Evolutionary conservation across 1,140 invertebrate species (phyloP), one percentile per base, ranked within the genome.

Genomic region (Drosophila melanica): DNA sequence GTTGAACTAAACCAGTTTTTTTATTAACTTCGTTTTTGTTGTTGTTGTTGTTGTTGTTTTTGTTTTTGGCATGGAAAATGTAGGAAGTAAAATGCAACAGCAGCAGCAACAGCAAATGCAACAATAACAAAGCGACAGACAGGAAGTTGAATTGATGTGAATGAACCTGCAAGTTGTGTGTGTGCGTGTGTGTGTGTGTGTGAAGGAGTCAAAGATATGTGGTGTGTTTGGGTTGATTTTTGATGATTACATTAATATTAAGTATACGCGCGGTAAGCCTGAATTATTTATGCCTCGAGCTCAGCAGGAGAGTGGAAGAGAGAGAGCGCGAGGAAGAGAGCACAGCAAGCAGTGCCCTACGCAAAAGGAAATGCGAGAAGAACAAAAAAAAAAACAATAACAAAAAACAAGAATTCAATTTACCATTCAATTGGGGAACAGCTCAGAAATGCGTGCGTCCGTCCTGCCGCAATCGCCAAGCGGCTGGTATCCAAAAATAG

Each of bases 1-100:
- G 64, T 70, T 64, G 66, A 82, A 80, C 79, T 72, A 86, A 86
- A 86, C 82, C 82, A 86, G 82, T 85, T 85, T 60, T 64, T 69
- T 41, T 55, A 68, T 60, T 54, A 48, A 48, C 35, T 58, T 54
- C 50, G 60, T 60, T 60, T 54, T 59, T 37, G n/a, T 39, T 65
- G 59, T 66, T 66, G 69, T 65, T 53, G 57, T 66, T 58, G 39
- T 39, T 65, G 59, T 66, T 66, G 69, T 65, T 53, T 64, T 66
- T 58, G 39, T 73, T 73, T 73, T 67, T 54, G 57, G 51, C 55
- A 69, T 66, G 71, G 80, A 85, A 84, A 84, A 84, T 79, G 71
- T 86, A 87, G 81, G 81, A 86, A 86, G 81, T 86, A 62, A 75
- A 69, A 77, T 74, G 71, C 70, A 73, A 33, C 45, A 62, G 27